A percentile compares a stretch with the other conserved stretches of the same genome.
Conservation (phyloP, 1,140 invertebrate genomes). For the Diachasmimorpha longicaudata region DNA sequence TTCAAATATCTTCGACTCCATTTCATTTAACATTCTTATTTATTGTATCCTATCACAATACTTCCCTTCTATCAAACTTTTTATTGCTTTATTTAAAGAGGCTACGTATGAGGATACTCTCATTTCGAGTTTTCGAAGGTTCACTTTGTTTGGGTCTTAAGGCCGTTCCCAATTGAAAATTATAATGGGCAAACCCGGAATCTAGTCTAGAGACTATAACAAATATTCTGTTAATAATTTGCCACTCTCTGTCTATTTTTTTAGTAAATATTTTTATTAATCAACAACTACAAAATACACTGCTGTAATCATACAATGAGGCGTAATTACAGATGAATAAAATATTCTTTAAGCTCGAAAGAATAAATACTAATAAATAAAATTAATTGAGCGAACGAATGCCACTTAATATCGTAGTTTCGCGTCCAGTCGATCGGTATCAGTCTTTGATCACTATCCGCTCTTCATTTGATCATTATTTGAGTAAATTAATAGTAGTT, state of each 20-base stretch:
- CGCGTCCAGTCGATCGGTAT: not conserved
- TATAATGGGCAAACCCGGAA: no score
- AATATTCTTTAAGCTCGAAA: not conserved
- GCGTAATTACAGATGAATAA: conserved; percentile 12
- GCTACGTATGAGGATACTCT: no score
- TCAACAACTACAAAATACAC: conserved; percentile 34
- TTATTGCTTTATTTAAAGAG: no score
- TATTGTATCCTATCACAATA: no score
- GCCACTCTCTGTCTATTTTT: not conserved
- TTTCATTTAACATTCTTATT: no score
- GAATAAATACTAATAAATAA: conserved; percentile 4
- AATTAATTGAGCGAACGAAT: conserved; percentile 13
- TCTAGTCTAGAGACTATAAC: no score
- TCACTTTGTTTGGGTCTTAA: no score
- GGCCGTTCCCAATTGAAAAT: no score
- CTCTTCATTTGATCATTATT: conserved; percentile 3
- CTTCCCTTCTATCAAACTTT: no score
- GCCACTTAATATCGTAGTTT: not conserved
- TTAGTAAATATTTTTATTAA: conserved; percentile 32
- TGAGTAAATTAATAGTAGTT: no score
- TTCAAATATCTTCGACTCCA: no score
- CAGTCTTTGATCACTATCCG: conserved; percentile 3
- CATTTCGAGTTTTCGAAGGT: no score
- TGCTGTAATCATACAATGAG: conserved; percentile 24
- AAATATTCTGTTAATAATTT: not conserved